Evolutionary conservation across 2,888 invertebrate species (phyloP).

Genomic region (Matsumyia berberina): DNA sequence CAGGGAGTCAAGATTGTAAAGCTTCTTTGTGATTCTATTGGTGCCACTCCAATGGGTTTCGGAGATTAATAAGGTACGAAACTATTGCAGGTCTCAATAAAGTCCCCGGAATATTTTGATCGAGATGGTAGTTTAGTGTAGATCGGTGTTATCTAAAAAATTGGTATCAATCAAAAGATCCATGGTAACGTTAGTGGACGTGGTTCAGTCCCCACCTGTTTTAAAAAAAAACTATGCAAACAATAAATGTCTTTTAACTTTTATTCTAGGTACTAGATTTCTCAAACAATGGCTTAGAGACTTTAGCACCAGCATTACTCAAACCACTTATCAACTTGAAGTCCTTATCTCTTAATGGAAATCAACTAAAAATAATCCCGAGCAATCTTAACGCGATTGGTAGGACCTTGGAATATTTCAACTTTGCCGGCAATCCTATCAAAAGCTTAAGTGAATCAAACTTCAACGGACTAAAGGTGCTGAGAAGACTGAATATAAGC

Average conservation of each 20-base stretch:
- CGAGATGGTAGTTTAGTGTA: too few relatives aligned
- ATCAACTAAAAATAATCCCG: conserved; percentile 87
- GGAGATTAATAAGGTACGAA: too few relatives aligned
- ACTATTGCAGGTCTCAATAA: too few relatives aligned
- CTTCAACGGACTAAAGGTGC: conserved; percentile 86
- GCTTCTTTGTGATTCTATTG: too few relatives aligned
- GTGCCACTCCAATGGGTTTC: too few relatives aligned
- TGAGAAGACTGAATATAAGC: conserved; percentile 87
- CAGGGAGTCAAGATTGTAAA: too few relatives aligned
- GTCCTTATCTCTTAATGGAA: conserved; percentile 87
- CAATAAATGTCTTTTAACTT: conserved; percentile 1
- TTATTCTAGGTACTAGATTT: conserved; percentile 85
- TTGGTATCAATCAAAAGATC: too few relatives aligned
- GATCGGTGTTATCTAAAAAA: too few relatives aligned
- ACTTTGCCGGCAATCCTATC: conserved; percentile 87
- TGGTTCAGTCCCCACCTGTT: not conserved
- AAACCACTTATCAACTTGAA: conserved; percentile 85
- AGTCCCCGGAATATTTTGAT: too few relatives aligned
- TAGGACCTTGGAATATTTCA: conserved; percentile 86
- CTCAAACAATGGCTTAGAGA: conserved; percentile 86
- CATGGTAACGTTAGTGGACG: too few relatives aligned
- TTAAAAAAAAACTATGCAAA: not conserved
- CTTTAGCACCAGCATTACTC: conserved; percentile 86
- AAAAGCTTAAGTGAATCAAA: conserved; percentile 86
- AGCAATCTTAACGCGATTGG: conserved; percentile 86